Percentiles rank a stretch among this genome's conserved stretches.
Conservation (phyloP, 2,888 invertebrate species). For the Anthophora plumipes region DNA sequence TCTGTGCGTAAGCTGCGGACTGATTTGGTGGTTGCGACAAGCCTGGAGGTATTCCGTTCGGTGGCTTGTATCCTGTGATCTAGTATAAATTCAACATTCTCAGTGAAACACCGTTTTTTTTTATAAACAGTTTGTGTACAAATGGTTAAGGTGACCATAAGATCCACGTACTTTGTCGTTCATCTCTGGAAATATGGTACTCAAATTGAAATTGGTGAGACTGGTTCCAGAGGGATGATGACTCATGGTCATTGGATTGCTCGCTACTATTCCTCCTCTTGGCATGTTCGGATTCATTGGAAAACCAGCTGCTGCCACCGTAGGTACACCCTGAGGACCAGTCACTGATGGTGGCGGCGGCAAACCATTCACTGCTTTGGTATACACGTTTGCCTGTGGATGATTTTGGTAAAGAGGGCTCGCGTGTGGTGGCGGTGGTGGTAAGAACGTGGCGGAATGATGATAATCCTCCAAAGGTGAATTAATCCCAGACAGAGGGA, state of each 20-base stretch:
- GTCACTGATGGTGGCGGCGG: slow-evolving; percentile 63
- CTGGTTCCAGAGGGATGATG: slow-evolving; percentile 85
- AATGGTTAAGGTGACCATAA: neutral
- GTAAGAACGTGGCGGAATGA: slow-evolving; percentile 75
- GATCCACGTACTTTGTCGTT: slow-evolving; percentile 85
- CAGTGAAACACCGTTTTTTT: no score
- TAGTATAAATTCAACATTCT: slow-evolving; percentile 44
- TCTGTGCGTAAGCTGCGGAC: slow-evolving; percentile 78
- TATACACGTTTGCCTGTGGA: slow-evolving; percentile 77
- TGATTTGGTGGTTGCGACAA: slow-evolving; percentile 80
- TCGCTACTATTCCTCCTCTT: slow-evolving; percentile 70
- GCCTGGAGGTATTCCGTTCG: slow-evolving; percentile 79
- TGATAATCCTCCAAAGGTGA: slow-evolving; percentile 82
- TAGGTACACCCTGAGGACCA: slow-evolving; percentile 68
- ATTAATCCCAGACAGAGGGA: slow-evolving; percentile 79
- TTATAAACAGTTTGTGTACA: neutral
- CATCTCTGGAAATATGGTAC: slow-evolving; percentile 94
- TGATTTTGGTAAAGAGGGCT: slow-evolving; percentile 82
- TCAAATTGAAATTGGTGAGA: slow-evolving; percentile 92
- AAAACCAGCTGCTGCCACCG: slow-evolving; percentile 67
- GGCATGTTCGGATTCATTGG: slow-evolving; percentile 73
- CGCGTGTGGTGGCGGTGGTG: slow-evolving; percentile 72
- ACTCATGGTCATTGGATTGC: slow-evolving; percentile 78
- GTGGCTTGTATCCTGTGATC: slow-evolving; percentile 82
- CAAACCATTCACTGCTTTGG: slow-evolving; percentile 74